A percentile compares a stretch with the other conserved stretches of the same genome.
Conservation (phyloP, 2,113 vertebrate genomes). For the Trochalopteron elliotii region DNA sequence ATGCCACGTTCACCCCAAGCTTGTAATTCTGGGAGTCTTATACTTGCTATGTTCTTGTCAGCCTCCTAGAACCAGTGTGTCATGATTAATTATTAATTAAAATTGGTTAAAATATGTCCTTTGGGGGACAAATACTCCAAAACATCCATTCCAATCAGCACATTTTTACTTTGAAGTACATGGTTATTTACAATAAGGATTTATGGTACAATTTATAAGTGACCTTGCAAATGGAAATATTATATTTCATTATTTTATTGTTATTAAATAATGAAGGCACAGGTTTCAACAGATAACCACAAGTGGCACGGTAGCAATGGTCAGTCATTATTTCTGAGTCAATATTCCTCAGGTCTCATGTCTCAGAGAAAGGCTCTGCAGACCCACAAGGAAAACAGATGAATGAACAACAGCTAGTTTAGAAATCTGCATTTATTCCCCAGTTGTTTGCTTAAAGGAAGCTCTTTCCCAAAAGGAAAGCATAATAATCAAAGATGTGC, state of each 20-base stretch:
- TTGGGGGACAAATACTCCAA: background rate
- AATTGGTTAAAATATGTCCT: background rate
- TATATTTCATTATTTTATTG: background rate
- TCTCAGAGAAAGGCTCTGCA: background rate
- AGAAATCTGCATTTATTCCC: background rate
- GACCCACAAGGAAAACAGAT: background rate
- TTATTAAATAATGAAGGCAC: background rate
- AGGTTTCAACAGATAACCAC: background rate
- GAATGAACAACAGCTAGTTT: background rate
- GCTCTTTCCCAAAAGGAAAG: background rate
- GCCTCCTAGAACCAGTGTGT: background rate
- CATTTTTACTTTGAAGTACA: background rate
- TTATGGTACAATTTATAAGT: background rate
- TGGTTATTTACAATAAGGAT: background rate
- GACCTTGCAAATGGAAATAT: background rate
- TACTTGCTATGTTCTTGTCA: background rate
- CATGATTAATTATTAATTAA: conserved; percentile 13
- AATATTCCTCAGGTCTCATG: background rate
- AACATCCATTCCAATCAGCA: background rate
- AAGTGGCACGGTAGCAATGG: background rate
- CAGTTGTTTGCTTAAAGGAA: background rate
- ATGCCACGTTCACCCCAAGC: background rate
- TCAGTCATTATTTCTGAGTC: background rate
- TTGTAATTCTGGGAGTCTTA: background rate
- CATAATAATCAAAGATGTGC: background rate